Base-by-base conservation (phyloP, 1,140 invertebrate species). In the Tetragonula clypearis region DNA sequence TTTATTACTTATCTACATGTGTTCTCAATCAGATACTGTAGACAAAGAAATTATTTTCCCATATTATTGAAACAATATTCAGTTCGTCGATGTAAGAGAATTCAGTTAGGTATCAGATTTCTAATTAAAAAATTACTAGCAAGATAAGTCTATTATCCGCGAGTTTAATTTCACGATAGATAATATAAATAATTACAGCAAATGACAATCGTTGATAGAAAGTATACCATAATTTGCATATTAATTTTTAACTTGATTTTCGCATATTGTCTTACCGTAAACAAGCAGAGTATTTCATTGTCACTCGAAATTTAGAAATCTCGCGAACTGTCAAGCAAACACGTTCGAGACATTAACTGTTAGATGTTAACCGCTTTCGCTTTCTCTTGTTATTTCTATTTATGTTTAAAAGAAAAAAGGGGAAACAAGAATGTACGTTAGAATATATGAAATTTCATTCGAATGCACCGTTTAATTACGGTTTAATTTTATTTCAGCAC, bases 191-290 rank as follows among this genome's bases (percentile, higher is more conserved):
- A 79, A 68, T 58, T 0, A 30, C 60, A 60, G 12, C 2, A 74
- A 85, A 65, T 26, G 55, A 41, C 58, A 79, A 53, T 84, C 14
- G 35, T 55, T 17, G 62, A 76, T 60, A 87, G 58, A 88, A 88
- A 88, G 72, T 72, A 17, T 53, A 23, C 21, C 53, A n/a, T 72
- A 55, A 2, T 78, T 86, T 79, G 49, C 74, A 75, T 69, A 1
- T 5, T 3, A 60, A 2, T 76, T 82, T 87, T 66, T 9, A 30
- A 26, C 26, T 17, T 30, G 4, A 14, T 41, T 17, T 41, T 35
- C 3, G 14, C n/a, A n/a, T 6, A 21, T 62, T 15, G 2, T 30
- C 53, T 75, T 49, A 49, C 35, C 23, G 21, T 19, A 72, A 80
- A 62, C 9, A 30, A 26, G 23, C 21, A 19, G 30, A 1, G 2